Percentiles rank a stretch among this genome's conserved stretches.
phyloP scores from a whole-genome alignment of 64 coral and sea anemone genomes.

The Actinia equina region DNA sequence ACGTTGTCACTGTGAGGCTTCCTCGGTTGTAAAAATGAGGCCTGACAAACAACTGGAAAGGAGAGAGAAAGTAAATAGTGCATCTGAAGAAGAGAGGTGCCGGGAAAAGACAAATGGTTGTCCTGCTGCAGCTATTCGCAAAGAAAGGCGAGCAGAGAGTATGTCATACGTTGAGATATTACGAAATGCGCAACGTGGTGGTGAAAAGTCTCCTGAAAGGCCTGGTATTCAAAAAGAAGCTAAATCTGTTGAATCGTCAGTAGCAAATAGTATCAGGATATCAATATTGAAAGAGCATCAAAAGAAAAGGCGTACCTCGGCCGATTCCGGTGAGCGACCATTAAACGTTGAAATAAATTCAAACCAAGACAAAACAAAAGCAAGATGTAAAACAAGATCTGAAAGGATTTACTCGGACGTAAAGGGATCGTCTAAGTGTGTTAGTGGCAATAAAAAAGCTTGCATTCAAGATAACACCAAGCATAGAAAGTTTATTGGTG shows the following conservation, averaged over 20 bases:
- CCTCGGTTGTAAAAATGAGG: not conserved
- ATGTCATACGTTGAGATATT: not conserved
- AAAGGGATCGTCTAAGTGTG: not conserved
- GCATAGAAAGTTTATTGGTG: not conserved
- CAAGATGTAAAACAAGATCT: not conserved
- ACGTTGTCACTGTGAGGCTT: too few relatives aligned
- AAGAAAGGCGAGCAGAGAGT: not conserved
- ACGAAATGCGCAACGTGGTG: not conserved
- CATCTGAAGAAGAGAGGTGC: not conserved
- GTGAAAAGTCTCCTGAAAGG: not conserved
- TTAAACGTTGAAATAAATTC: not conserved
- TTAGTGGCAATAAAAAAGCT: not conserved
- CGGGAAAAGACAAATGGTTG: not conserved
- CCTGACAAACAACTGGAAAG: not conserved
- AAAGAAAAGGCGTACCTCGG: not conserved
- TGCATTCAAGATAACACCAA: not conserved
- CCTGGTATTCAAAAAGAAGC: not conserved
- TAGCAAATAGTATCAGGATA: not conserved
- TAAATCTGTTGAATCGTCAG: not conserved
- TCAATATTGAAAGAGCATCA: slow-evolving; percentile 11
- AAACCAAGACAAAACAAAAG: not conserved
- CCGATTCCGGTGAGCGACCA: not conserved
- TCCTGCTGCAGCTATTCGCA: not conserved
- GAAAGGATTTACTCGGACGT: not conserved
- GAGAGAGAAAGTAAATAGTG: not conserved